Evolutionary conservation across 2,888 invertebrate species (phyloP).

Genomic region (Leptopilina syphax): DNA sequence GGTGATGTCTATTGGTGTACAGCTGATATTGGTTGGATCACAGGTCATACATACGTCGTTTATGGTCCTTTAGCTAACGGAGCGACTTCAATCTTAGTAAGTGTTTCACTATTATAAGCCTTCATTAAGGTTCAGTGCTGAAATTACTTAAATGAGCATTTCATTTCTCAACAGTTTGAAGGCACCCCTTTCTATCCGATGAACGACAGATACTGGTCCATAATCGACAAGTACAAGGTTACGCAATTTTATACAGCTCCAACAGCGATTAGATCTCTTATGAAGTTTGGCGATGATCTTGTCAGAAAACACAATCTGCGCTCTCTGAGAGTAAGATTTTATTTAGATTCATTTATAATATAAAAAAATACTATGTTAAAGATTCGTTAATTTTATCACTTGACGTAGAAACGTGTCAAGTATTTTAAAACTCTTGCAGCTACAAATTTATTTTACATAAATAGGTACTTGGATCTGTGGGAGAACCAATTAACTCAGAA

Average conservation of each 20-base stretch:
- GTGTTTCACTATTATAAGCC: conserved; percentile 62
- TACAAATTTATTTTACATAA: conserved; percentile 5
- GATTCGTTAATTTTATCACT: no score
- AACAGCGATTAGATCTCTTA: conserved; percentile 96
- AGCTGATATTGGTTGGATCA: conserved; percentile 98
- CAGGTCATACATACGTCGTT: conserved; percentile 94
- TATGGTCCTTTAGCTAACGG: conserved; percentile 97
- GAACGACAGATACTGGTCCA: conserved; percentile 94
- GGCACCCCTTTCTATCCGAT: conserved; percentile 97
- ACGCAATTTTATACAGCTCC: conserved; percentile 99
- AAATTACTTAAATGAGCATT: not conserved
- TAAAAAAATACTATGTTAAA: no score
- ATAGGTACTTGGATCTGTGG: conserved; percentile 96
- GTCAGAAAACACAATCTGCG: conserved; percentile 81
- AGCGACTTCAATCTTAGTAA: conserved; percentile 95
- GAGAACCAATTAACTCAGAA: conserved; percentile 99
- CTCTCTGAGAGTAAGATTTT: conserved; percentile 75
- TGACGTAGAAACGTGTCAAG: no score
- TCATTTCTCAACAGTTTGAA: conserved; percentile 85
- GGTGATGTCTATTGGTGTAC: conserved; percentile 95
- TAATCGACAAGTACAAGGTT: conserved; percentile 95
- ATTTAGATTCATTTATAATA: no score
- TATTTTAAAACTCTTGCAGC: not conserved
- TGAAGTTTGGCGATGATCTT: conserved; percentile 93
- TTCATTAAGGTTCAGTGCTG: not conserved